Evolutionary conservation across 2,113 vertebrate genomes (phyloP).

Genomic region (Puntigrus tetrazona): DNA sequence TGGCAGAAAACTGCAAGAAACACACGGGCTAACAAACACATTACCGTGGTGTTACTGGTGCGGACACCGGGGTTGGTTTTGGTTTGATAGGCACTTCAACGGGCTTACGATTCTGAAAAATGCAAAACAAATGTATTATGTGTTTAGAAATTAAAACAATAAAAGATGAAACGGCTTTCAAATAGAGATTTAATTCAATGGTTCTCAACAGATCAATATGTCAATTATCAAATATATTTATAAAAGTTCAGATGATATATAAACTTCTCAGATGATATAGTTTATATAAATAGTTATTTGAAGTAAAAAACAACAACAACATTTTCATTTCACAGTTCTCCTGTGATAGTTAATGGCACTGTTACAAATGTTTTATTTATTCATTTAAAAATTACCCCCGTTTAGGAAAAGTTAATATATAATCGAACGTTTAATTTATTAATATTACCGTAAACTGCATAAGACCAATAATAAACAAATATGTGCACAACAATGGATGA

Average conservation of each 20-base stretch:
- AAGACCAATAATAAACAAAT: neutral
- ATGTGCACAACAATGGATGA: neutral
- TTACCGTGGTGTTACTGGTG: neutral
- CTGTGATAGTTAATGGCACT: neutral
- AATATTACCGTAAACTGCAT: neutral
- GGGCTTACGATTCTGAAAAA: slow-evolving; percentile 26
- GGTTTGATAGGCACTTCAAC: slow-evolving; percentile 26
- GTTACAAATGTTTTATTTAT: neutral
- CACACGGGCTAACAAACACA: neutral
- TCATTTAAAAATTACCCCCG: neutral
- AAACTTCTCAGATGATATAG: too few relatives aligned
- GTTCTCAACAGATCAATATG: neutral
- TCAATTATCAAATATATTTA: too few relatives aligned
- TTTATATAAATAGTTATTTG: too few relatives aligned
- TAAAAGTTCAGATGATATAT: too few relatives aligned
- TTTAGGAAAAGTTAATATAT: neutral
- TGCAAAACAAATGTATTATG: neutral
- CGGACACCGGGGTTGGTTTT: neutral
- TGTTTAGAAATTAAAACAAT: neutral
- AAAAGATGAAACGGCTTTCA: neutral
- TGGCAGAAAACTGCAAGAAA: neutral
- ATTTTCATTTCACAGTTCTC: neutral
- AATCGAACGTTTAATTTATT: neutral
- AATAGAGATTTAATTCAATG: neutral
- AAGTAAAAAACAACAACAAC: too few relatives aligned